Percentiles rank a stretch among this genome's conserved stretches.
Evolutionary conservation across 2,888 invertebrate species (phyloP).

Genomic region (Hypena proboscidalis): DNA sequence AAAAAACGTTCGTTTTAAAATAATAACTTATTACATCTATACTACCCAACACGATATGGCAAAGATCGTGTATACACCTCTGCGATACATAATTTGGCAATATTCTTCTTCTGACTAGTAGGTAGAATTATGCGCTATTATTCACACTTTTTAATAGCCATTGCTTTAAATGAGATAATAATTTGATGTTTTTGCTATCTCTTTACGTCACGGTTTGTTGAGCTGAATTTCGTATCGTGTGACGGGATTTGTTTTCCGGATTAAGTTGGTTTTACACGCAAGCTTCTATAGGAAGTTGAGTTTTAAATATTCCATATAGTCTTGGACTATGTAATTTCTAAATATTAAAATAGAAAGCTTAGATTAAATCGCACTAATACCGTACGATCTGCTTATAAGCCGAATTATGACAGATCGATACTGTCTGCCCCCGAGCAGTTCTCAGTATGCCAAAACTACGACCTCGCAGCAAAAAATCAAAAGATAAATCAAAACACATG

Average conservation of each 20-base stretch:
- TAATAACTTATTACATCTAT: too few species aligned
- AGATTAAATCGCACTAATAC: too few species aligned
- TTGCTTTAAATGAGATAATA: constrained; percentile 12
- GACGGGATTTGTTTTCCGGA: not conserved
- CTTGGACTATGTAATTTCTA: too few species aligned
- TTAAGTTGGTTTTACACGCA: not conserved
- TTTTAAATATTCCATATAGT: too few species aligned
- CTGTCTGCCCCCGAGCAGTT: constrained; percentile 2
- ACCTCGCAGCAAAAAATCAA: constrained; percentile 9
- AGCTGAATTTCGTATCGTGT: constrained; percentile 11
- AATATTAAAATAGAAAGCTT: too few species aligned
- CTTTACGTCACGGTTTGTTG: constrained; percentile 10
- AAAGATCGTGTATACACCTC: too few species aligned
- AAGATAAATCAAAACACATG: constrained; percentile 30
- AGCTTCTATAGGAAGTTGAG: too few species aligned
- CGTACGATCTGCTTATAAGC: constrained; percentile 12
- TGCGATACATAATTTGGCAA: too few species aligned
- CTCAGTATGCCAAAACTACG: constrained; percentile 10
- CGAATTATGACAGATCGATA: constrained; percentile 8
- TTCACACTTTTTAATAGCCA: not conserved
- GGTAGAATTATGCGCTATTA: not conserved
- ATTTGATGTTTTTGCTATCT: constrained; percentile 12
- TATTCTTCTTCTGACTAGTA: too few species aligned
- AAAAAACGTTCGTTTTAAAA: too few species aligned
- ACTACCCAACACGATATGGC: too few species aligned